Base-by-base conservation (phyloP, 2,113 vertebrate species). In the Corynorhinus townsendii region DNA sequence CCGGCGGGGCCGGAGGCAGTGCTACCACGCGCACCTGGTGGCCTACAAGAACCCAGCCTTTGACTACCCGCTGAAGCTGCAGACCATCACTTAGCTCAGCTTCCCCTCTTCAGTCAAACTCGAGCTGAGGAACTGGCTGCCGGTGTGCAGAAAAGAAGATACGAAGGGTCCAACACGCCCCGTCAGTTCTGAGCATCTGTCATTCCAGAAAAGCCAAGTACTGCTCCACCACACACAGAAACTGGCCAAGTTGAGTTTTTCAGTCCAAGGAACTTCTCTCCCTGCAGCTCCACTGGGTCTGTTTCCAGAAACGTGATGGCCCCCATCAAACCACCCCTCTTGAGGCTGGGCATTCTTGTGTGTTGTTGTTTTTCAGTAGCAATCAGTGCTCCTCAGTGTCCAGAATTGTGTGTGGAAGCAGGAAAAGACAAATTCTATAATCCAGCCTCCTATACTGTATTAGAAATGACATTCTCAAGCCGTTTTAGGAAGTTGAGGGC, bases 11-110 rank as follows among this genome's bases (percentile, higher is more conserved):
- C 97, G 87, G 93, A 96, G 94, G 16, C 98, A 97, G 84, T 96
- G 97, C 33, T 96, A 96, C 0, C 96, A 96, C 19, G 98, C 98
- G 47, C 97, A 98, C 83, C 95, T 98, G 33, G 97, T 98, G 81
- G 98, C 98, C 83, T 98, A 98, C 59, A 98, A 98, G 95, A 99
- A 99, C 91, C 98, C 98, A 11, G 98, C 98, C 35, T 99, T 98
- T 90, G 98, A 98, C 73, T 93, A 98, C 17, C 96, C 97, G 0
- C 96, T 93, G 90, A 98, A 97, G 92, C 64, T 97, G 56, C 96
- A 97, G 91, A 87, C 91, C 2, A 52, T 77, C 38, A 95, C 88
- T 77, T 97, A 97, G 96, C 35, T 38, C 72, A 8, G 52, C 12
- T 7, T 59, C 35, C 62, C 45, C 59, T 71, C 49, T 47, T 28